A percentile compares a stretch with the other conserved stretches of the same genome.
These are phyloP conservation scores for Philereme vetulata DNA, from an alignment of 2,888 invertebrate species.

Conservation along the genomic window DNA sequence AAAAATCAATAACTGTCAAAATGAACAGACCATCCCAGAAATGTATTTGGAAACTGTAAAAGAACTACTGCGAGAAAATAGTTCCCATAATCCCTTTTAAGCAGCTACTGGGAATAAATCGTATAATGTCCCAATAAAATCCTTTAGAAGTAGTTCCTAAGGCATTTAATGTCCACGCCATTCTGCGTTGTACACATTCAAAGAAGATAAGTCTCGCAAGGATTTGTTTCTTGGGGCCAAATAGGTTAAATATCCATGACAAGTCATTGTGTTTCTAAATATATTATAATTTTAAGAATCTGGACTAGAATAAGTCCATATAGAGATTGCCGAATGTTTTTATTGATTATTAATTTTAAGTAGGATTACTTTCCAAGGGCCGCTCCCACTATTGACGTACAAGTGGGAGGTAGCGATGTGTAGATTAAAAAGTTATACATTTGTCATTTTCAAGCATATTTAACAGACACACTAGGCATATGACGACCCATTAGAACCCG, in stretches of 20 bases:
- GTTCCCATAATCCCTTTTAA: too few species aligned
- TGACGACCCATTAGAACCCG: too few species aligned
- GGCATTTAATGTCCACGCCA: conserved; percentile 54
- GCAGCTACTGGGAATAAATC: conserved; percentile 16
- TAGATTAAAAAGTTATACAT: too few species aligned
- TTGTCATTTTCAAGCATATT: too few species aligned
- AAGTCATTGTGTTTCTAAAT: conserved; percentile 65
- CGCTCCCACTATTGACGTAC: conserved; percentile 7
- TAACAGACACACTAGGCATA: too few species aligned
- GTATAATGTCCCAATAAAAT: conserved; percentile 33
- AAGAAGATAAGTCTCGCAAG: conserved; percentile 61
- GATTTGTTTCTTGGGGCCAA: conserved; percentile 79
- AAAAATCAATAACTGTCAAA: too few species aligned
- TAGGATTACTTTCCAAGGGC: conserved; percentile 38
- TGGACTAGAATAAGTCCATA: conserved; percentile 30
- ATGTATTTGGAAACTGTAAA: too few species aligned
- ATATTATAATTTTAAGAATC: conserved; percentile 37
- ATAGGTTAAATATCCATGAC: conserved; percentile 78
- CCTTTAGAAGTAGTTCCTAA: conserved; percentile 53
- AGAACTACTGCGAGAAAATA: too few species aligned
- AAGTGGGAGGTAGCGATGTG: background rate
- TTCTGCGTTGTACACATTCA: conserved; percentile 44
- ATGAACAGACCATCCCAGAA: too few species aligned
- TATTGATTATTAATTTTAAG: conserved; percentile 41
- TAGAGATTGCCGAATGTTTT: conserved; percentile 50